Percentiles rank a stretch among this genome's conserved stretches.
phyloP scores from a whole-genome alignment of 2,888 invertebrate species.

The Eristalis arbustorum region DNA sequence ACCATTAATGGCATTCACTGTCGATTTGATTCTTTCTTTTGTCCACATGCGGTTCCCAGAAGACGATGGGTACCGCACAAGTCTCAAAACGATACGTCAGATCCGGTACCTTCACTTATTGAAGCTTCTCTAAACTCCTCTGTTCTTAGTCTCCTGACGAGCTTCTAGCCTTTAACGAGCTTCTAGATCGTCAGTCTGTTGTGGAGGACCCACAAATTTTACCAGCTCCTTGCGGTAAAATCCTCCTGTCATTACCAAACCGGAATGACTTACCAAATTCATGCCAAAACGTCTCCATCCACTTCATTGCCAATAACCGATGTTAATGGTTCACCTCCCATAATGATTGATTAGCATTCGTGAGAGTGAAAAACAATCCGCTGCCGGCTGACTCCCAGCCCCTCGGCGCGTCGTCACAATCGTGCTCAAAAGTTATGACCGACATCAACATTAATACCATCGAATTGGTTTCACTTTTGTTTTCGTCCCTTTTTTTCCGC shows the following conservation, averaged over 20 bases:
- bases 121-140: too few species aligned
- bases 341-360: constrained; percentile 25
- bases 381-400: neutral
- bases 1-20: too few species aligned
- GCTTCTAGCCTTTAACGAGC: too few species aligned
- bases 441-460: constrained; percentile 30
- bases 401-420: neutral
- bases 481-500: neutral
- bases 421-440: constrained; percentile 44
- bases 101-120: too few species aligned
- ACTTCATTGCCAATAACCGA: neutral
- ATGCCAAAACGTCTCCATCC: neutral
- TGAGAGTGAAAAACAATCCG: constrained; percentile 7
- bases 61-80: too few species aligned
- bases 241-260: neutral
- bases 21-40: too few species aligned
- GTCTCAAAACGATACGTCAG: too few species aligned
- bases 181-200: too few species aligned
- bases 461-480: constrained; percentile 5
- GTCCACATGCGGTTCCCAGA: too few species aligned
- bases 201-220: too few species aligned
- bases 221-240: neutral
- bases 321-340: constrained; percentile 2
- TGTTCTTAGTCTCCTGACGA: too few species aligned
- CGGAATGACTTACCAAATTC: neutral